These are phyloP conservation scores for Drosophila recens DNA, from an alignment of 2,888 invertebrate species.

Conservation along the genomic window DNA sequence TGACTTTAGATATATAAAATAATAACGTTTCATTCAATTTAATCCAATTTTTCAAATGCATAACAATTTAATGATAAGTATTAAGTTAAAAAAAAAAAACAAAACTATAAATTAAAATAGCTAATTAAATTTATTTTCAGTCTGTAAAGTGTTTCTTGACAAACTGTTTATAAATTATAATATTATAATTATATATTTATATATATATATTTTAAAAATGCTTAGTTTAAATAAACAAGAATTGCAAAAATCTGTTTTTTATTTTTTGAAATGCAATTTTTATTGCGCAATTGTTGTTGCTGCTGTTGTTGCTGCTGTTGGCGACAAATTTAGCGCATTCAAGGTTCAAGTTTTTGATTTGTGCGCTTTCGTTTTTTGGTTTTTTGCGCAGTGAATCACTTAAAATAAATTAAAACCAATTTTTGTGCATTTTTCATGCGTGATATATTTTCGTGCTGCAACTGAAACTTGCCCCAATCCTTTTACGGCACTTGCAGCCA, in stretches of 20 bases:
- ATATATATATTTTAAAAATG: constrained; percentile 10
- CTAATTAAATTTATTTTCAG: too few species aligned
- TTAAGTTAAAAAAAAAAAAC: too few species aligned
- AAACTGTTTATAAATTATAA: constrained; percentile 16
- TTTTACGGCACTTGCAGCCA: constrained; percentile 67
- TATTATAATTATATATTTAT: not conserved
- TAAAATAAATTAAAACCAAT: constrained; percentile 79
- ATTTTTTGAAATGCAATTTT: not conserved
- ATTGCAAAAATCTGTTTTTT: constrained; percentile 16
- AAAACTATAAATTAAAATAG: too few species aligned
- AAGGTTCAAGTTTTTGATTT: constrained; percentile 58
- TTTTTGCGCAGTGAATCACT: constrained; percentile 63
- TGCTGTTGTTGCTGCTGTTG: constrained; percentile 4
- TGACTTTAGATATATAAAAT: not conserved
- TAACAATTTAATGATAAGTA: too few species aligned
- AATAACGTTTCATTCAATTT: too few species aligned
- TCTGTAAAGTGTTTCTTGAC: too few species aligned
- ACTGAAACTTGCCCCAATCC: constrained; percentile 52
- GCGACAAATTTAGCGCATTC: constrained; percentile 67
- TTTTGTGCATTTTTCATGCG: constrained; percentile 68
- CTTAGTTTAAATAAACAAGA: constrained; percentile 44
- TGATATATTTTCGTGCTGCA: constrained; percentile 34
- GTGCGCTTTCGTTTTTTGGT: constrained; percentile 21
- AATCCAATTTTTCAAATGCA: too few species aligned
- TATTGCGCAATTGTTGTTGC: constrained; percentile 28